Base-by-base conservation (phyloP, 2,888 invertebrate genomes). In the Ypsolopha sequella region DNA sequence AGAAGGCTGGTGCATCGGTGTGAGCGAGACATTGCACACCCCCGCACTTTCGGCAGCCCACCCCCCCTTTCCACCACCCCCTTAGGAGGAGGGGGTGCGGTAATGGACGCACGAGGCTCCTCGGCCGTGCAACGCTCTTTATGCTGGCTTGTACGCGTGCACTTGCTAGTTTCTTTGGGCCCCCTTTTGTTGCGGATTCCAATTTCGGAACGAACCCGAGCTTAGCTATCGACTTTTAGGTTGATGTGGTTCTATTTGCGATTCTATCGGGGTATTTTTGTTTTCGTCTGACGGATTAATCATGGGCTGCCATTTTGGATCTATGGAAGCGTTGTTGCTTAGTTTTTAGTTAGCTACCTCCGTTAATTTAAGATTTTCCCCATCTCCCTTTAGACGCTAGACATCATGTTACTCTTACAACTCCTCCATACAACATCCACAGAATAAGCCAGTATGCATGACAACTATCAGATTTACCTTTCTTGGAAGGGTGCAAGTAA, bases 101-200 rank as follows among this genome's bases (percentile, higher is more conserved):
- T 80, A 80, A 84, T 82, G 85, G 85, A 85, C 85, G 85, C 85
- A 84, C 70, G 77, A 77, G 76, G 77, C 79, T 77, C 75, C 72
- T 73, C 77, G 73, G 75, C 71, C 73, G 71, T 76, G 74, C 52
- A 53, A 52, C 76, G 73, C 77, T 80, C 80, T 81, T 80, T 81
- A 80, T 76, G 77, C 73, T 65, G 68, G 76, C 76, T 71, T 73
- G 76, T 75, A 80, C 80, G 84, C 85, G 81, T 84, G 51, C 79
- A 78, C 81, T 81, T 78, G 78, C 76, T 75, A 76, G 71, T 82
- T 84, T 85, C 85, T 84, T 84, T 82, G 80, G 77, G 76, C 74
- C 74, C 78, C 73, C 75, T 81, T 82, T 84, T 84, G 69, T 69
- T 66, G 78, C 70, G 73, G 73, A 78, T 80, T 82, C 76, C 82